A percentile compares a stretch with the other conserved stretches of the same genome.
phyloP scores from a whole-genome alignment of 1,140 invertebrate genomes.

The Pseudomyrmex dendroicus region DNA sequence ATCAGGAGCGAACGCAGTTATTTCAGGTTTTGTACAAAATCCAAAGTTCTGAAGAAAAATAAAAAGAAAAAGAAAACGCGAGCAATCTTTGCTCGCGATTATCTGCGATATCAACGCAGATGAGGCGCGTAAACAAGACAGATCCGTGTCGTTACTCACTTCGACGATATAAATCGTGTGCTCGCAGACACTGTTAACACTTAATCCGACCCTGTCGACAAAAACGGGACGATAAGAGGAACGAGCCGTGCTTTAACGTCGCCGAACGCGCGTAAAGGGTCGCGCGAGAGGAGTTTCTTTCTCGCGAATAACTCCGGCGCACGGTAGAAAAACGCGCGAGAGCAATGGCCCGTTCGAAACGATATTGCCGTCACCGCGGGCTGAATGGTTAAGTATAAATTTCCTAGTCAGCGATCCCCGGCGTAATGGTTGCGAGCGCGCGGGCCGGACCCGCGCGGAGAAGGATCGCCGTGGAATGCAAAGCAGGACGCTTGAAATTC shows the following conservation, averaged over 20 bases:
- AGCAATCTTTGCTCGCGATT: no score
- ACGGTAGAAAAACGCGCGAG: constrained; percentile 62
- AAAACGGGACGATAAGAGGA: constrained; percentile 47
- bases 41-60: not conserved
- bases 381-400: constrained; percentile 78
- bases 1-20: not conserved
- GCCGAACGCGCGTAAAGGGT: constrained; percentile 29
- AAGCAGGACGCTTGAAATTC: constrained; percentile 81
- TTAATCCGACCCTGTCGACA: constrained; percentile 43
- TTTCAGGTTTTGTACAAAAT: not conserved
- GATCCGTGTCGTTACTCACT: constrained; percentile 6
- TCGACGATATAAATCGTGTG: constrained; percentile 12
- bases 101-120: not conserved
- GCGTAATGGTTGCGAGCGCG: constrained; percentile 60
- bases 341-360: constrained; percentile 74
- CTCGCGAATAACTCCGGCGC: constrained; percentile 44
- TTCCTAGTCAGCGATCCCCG: constrained; percentile 74
- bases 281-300: not conserved
- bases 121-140: constrained; percentile 1
- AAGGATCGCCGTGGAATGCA: constrained; percentile 75
- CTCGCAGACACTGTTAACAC: constrained; percentile 29
- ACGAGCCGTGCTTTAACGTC: constrained; percentile 48
- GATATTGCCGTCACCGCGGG: constrained; percentile 73
- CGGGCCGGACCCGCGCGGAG: constrained; percentile 40
- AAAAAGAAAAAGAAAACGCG: no score